A percentile compares a stretch with the other conserved stretches of the same genome.
Conservation (phyloP, 2,797 vertebrate genomes). For the Poeciliopsis gracilis region DNA sequence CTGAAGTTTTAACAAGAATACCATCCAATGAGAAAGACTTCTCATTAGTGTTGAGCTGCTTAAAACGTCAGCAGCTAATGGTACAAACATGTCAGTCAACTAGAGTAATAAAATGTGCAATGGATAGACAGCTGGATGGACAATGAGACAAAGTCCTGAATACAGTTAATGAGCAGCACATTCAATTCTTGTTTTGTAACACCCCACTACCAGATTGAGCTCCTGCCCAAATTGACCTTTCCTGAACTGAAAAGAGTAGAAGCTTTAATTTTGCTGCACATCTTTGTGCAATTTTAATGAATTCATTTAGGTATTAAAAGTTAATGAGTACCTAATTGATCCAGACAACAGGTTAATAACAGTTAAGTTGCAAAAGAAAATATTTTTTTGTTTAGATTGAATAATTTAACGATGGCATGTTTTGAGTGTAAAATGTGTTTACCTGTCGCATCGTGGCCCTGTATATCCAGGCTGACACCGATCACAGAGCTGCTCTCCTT, state of each 20-base stretch:
- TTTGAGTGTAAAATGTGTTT: not conserved
- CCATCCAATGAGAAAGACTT: constrained; percentile 41
- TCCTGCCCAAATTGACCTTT: constrained; percentile 6
- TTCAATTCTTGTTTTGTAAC: constrained; percentile 18
- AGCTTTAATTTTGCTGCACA: not conserved
- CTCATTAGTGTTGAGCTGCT: constrained; percentile 57
- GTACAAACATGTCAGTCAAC: constrained; percentile 56
- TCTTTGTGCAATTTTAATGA: not conserved
- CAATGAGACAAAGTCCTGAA: constrained; percentile 20
- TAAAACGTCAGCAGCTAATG: constrained; percentile 52
- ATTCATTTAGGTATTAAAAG: constrained; percentile 5
- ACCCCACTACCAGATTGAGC: not conserved
- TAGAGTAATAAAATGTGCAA: constrained; percentile 37
- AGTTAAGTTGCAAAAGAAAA: not conserved
- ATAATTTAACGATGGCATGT: not conserved
- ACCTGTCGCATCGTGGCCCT: constrained; percentile 92
- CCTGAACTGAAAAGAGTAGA: not conserved
- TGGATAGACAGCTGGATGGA: constrained; percentile 41
- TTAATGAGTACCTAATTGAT: not conserved
- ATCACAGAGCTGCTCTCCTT: constrained; percentile 86
- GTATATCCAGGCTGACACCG: constrained; percentile 85
- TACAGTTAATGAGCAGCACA: constrained; percentile 43
- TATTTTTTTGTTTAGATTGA: not conserved
- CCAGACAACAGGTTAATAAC: not conserved
- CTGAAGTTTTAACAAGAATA: constrained; percentile 55